Percentiles rank a stretch among this genome's conserved stretches.
These are phyloP conservation scores for Dynastes tityus DNA, from an alignment of 2,888 invertebrate genomes.

Conservation along the genomic window DNA sequence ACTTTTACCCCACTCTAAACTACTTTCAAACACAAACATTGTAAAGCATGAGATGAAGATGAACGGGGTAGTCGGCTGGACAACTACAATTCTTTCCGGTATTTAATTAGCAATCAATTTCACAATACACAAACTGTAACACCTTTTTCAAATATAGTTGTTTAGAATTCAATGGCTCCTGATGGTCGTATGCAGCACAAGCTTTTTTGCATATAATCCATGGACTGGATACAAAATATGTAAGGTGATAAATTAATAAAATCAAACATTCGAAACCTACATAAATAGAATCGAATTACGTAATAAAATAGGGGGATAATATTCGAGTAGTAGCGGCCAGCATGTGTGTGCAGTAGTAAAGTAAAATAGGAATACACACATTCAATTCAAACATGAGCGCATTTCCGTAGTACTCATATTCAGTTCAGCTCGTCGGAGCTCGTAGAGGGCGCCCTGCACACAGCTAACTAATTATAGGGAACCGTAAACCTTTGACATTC, in stretches of 20 bases:
- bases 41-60: no score
- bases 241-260: conserved; percentile 26
- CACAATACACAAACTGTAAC: no score
- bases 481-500: conserved; percentile 72
- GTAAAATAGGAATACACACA: background rate
- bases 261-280: conserved; percentile 17
- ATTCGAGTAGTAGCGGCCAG: background rate
- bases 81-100: no score
- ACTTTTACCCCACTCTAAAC: no score
- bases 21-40: no score
- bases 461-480: conserved; percentile 71
- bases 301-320: conserved; percentile 22
- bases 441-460: conserved; percentile 59
- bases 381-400: background rate
- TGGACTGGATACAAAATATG: background rate
- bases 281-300: conserved; percentile 27
- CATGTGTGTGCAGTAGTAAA: no score
- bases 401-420: conserved; percentile 11
- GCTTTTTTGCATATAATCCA: no score
- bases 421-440: conserved; percentile 48
- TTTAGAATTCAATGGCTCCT: no score
- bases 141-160: no score
- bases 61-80: no score
- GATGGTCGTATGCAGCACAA: no score
- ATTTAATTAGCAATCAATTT: no score